Evolutionary conservation across 2,797 vertebrate species (phyloP), one percentile per base, ranked within the genome.

Genomic region (Rhadinocentrus ornatus): DNA sequence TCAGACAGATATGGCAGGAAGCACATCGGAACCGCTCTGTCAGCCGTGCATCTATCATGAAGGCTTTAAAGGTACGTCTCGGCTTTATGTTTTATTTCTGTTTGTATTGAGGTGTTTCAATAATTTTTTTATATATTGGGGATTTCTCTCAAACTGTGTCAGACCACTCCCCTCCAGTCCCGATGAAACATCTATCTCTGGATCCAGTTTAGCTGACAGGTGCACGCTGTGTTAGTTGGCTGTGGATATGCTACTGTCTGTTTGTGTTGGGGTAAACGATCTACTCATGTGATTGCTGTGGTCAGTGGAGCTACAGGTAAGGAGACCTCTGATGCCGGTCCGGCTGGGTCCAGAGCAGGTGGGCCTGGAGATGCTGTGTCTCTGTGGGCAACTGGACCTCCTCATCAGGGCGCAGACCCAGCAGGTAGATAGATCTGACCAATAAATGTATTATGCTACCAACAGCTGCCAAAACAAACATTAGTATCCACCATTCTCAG

Each of bases 341-440:
- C 93, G 90, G 52, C 87, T 95, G 87, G 95, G 92, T 82, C 90
- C 92, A 2, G 93, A 95, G 75, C 95, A 95, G 88, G 94, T 96
- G 85, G 94, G 93, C 18, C 78, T 95, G 84, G 95, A 96, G 90
- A 95, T 96, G 93, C 61, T 95, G 82, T 94, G 93, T 79, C 92
- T 96, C 0, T 96, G 95, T 59, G 91, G 93, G 52, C 95, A 96
- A 57, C 91, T 96, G 85, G 95, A 96, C 86, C 92, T 96, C 26
- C 91, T 95, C 66, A 92, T 96, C 86, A 90, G 93, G 81, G 93
- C 93, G 4, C 95, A 96, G 90, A 94, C 94, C 81, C 92, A 94
- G 73, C 93, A 94, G 92, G 93, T 95, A 94, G 92, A 93, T 94
- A 71, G 26, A 56, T 48, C 22, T 18, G 24, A 48, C 31, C 22